A percentile compares a stretch with the other conserved stretches of the same genome.
Evolutionary conservation across 2,888 invertebrate species (phyloP).

Genomic region (Doris montereyensis): DNA sequence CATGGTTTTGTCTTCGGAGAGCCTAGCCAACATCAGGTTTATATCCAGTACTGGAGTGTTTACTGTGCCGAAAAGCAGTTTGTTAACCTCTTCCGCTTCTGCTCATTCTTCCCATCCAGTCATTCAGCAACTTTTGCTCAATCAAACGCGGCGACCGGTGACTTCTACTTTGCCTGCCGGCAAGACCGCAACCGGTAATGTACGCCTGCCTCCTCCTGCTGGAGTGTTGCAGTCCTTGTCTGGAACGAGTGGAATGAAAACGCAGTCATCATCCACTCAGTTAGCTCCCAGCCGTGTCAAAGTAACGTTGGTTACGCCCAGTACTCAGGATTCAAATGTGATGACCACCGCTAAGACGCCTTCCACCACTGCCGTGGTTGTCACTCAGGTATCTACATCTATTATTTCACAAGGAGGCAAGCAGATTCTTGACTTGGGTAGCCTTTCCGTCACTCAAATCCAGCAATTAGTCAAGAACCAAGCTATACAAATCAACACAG

Average conservation of each 20-base stretch:
- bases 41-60: conserved; percentile 30
- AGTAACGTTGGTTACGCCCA: not conserved
- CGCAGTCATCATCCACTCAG: not conserved
- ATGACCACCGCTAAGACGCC: not conserved
- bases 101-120: conserved; percentile 49
- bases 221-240: not conserved
- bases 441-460: conserved; percentile 34
- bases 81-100: conserved; percentile 10
- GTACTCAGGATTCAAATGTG: not conserved
- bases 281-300: not conserved
- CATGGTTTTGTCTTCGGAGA: conserved; percentile 32
- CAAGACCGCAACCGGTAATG: not conserved
- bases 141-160: no score
- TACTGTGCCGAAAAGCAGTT: conserved; percentile 5
- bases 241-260: not conserved
- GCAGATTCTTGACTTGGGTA: conserved; percentile 37
- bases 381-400: conserved; percentile 18
- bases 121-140: conserved; percentile 52
- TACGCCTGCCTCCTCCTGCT: conserved; percentile 1
- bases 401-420: conserved; percentile 37
- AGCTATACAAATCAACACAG: conserved; percentile 54
- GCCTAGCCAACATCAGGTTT: conserved; percentile 41
- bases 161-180: not conserved
- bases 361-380: not conserved
- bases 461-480: conserved; percentile 55